Evolutionary conservation across 1,140 invertebrate genomes (phyloP), one percentile per base, ranked within the genome.

Genomic region (Ladona fulva): DNA sequence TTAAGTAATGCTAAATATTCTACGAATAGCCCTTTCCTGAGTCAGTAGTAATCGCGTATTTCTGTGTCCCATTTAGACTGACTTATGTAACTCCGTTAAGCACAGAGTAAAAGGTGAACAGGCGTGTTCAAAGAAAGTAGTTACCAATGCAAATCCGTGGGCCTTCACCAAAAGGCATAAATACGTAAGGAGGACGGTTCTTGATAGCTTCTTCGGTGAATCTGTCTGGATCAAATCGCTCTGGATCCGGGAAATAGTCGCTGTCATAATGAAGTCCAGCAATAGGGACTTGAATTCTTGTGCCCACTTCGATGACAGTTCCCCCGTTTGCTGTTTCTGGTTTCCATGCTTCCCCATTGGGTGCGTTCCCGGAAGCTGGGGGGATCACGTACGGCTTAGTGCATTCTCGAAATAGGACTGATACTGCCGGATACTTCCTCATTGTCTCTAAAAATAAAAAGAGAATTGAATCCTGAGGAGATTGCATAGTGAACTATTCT

Each of bases 141-240:
- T 85, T 84, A 75, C 87, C 87, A 75, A 92, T 86, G 79, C 91
- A 92, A 80, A 89, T 89, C 52, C 91, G 82, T 0, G 88, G 88
- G 24, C 91, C 91, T 78, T 89, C 89, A 0, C 90, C 89, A 80
- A 92, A 92, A 1, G 90, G 88, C 75, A 91, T 80, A 81, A 86
- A 90, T 0, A 83, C 83, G 77, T 83, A 85, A 0, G 82, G 82
- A 77, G 81, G 78, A 59, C 86, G 83, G 76, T 85, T 81, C 5
- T 80, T 78, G 59, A 84, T 84, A 77, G 87, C 86, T 77, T 85
- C 83, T 22, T 88, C 85, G 3, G 85, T 80, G 82, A 92, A 93
- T 78, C 91, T 83, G 77, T 92, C 89, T 0, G 92, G 91, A 83
- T 92, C 86, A 81, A 91, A 93, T 37, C 82, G 83, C 66, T 89